These are phyloP conservation scores for Dolichopus griseipennis DNA, from an alignment of 2,888 invertebrate genomes.

Conservation along the genomic window DNA sequence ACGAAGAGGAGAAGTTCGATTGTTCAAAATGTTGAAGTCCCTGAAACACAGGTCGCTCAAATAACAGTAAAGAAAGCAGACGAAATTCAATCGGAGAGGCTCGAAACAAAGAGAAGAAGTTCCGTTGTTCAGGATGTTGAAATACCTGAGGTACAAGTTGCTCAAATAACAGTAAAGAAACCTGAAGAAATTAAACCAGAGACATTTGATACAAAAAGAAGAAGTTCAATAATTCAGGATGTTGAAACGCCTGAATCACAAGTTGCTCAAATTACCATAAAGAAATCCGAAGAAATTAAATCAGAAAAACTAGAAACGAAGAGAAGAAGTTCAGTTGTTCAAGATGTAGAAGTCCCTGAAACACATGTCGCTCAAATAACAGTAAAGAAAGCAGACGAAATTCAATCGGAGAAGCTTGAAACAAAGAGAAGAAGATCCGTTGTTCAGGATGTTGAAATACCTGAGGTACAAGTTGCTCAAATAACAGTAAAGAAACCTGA, in stretches of 20 bases:
- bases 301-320: constrained; percentile 13
- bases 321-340: constrained; percentile 26
- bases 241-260: neutral
- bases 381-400: neutral
- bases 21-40: constrained; percentile 7
- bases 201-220: neutral
- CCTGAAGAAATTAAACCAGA: neutral
- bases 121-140: constrained; percentile 19
- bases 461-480: constrained; percentile 10
- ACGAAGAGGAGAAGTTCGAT: neutral
- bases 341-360: constrained; percentile 11
- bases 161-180: neutral
- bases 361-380: neutral
- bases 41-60: constrained; percentile 10
- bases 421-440: neutral
- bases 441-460: constrained; percentile 20
- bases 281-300: constrained; percentile 9
- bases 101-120: neutral
- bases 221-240: neutral
- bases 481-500: no score
- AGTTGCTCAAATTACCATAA: constrained; percentile 16
- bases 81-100: constrained; percentile 8
- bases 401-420: neutral
- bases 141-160: constrained; percentile 12
- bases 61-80: constrained; percentile 14